phyloP scores from a whole-genome alignment of 2,888 invertebrate genomes.

The Acronicta aceris region DNA sequence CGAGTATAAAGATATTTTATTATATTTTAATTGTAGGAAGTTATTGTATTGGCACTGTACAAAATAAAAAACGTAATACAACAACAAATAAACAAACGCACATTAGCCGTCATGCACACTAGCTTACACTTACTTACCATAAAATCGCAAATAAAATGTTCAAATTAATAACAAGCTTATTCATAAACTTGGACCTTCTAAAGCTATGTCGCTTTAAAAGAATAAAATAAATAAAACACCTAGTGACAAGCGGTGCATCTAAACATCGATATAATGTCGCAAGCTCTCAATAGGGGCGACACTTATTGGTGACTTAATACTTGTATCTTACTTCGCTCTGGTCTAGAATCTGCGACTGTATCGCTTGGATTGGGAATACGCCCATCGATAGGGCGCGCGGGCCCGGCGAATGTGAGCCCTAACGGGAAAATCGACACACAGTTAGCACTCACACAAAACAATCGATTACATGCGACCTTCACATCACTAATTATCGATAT shows the following conservation, averaged over 20 bases:
- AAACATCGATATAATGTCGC: conserved; percentile 86
- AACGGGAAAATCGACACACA: conserved; percentile 88
- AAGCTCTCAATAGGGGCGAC: conserved; percentile 82
- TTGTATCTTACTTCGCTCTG: conserved; percentile 96
- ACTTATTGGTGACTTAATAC: conserved; percentile 72
- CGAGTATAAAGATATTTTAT: background rate
- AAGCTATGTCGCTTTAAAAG: conserved; percentile 54
- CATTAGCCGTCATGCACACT: conserved; percentile 79
- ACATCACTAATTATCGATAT: conserved; percentile 71
- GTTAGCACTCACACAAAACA: conserved; percentile 90
- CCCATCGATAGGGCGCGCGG: conserved; percentile 97
- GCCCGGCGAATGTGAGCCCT: conserved; percentile 98
- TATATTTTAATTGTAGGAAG: conserved; percentile 8
- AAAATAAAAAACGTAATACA: conserved; percentile 58
- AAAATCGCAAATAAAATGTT: conserved; percentile 64
- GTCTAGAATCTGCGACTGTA: conserved; percentile 96
- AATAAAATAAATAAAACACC: conserved; percentile 76
- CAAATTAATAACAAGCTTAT: conserved; percentile 55
- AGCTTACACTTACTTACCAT: conserved; percentile 75
- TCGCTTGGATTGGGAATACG: conserved; percentile 96
- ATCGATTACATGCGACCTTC: conserved; percentile 81
- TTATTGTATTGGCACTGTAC: conserved; percentile 59
- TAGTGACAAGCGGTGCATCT: conserved; percentile 89
- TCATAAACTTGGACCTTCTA: conserved; percentile 34
- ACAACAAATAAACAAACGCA: conserved; percentile 62